Evolutionary conservation across 1,140 invertebrate species (phyloP).

Genomic region (Anastatus disparis): DNA sequence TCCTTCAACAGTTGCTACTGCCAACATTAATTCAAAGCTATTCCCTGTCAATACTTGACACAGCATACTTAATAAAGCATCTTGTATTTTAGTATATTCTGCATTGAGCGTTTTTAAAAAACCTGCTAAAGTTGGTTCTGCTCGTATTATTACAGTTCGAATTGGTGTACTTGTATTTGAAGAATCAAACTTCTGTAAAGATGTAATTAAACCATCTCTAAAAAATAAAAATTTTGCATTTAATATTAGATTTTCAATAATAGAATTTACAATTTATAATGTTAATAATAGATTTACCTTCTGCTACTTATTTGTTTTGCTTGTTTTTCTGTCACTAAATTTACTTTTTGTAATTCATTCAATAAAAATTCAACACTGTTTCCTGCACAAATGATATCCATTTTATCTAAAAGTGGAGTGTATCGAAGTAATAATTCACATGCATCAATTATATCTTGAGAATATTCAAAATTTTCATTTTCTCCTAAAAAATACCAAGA

Average conservation of each 20-base stretch:
- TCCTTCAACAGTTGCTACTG: constrained; percentile 90
- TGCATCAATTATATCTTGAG: constrained; percentile 81
- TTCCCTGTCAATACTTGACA: constrained; percentile 80
- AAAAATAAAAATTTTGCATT: constrained; percentile 28
- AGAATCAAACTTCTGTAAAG: constrained; percentile 74
- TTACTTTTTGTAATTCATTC: constrained; percentile 82
- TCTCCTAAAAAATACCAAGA: constrained; percentile 56
- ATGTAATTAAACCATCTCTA: constrained; percentile 62
- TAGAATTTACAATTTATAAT: constrained; percentile 5
- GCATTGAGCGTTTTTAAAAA: constrained; percentile 89
- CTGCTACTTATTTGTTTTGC: constrained; percentile 76
- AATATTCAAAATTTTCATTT: constrained; percentile 71
- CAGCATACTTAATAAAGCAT: constrained; percentile 73
- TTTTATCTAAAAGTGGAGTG: constrained; percentile 85
- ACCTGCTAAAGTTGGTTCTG: constrained; percentile 86
- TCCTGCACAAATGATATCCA: constrained; percentile 88
- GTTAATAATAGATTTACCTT: constrained; percentile 64
- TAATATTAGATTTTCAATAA: constrained; percentile 7
- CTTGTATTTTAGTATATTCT: constrained; percentile 90
- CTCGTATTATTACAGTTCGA: constrained; percentile 83
- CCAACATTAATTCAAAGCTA: constrained; percentile 88
- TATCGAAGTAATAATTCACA: constrained; percentile 85
- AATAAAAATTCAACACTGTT: constrained; percentile 87
- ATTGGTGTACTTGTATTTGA: constrained; percentile 70
- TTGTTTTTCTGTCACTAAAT: constrained; percentile 84